Conservation (phyloP, 35 echinoderm and acorn worm genomes). For the Apostichopus japonicus region DNA sequence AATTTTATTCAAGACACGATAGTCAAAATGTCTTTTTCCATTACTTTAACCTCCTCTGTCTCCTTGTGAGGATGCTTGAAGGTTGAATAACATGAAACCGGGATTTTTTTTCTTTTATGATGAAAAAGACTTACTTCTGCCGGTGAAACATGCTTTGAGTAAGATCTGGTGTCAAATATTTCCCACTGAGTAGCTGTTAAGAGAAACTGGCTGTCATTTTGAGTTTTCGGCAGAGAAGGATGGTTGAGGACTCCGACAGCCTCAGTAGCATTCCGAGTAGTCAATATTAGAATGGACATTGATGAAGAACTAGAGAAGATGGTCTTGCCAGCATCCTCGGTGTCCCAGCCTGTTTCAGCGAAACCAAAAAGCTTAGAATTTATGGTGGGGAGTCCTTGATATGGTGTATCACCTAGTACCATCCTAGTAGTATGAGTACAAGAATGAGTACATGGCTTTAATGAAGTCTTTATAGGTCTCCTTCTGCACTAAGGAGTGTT, state of each 20-base stretch:
- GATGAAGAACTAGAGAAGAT: constrained; percentile 27
- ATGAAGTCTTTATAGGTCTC: too few species aligned
- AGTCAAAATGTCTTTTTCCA: too few species aligned
- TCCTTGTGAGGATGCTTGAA: not conserved
- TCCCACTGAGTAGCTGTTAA: not conserved
- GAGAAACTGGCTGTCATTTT: not conserved
- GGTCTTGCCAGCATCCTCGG: constrained; percentile 66
- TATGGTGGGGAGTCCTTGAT: too few species aligned
- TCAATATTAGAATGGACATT: constrained; percentile 52
- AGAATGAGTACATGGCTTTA: too few species aligned
- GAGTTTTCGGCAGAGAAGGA: not conserved
- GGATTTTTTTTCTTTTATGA: too few species aligned
- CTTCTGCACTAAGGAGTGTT: too few species aligned
- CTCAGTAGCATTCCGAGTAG: constrained; percentile 25
- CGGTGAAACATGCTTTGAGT: not conserved
- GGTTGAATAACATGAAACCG: not conserved
- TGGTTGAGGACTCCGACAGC: constrained; percentile 38
- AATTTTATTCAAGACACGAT: too few species aligned
- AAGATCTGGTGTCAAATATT: constrained; percentile 9
- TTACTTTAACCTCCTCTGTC: too few species aligned
- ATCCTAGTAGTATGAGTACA: too few species aligned
- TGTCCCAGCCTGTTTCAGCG: constrained; percentile 44
- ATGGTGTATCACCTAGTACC: too few species aligned
- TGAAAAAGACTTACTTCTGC: not conserved
- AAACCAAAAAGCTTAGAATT: too few species aligned